Percentiles rank a stretch among this genome's conserved stretches.
phyloP scores from a whole-genome alignment of 37 sponge, comb jelly and placozoan species.

The Theonella swinhoei region DNA sequence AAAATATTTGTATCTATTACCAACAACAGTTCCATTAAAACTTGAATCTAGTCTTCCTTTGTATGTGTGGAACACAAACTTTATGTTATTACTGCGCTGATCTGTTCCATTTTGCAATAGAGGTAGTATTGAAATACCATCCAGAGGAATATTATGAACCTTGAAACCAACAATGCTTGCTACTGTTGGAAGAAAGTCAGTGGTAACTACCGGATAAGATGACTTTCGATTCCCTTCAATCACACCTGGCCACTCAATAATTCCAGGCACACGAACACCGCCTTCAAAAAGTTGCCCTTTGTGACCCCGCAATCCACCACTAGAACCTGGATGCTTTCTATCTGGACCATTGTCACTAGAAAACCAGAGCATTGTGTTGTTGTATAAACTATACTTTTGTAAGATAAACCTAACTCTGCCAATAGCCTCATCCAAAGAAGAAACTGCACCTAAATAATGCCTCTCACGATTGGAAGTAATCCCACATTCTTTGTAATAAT shows the following conservation, averaged over 20 bases:
- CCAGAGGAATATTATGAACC: not conserved
- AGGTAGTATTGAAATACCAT: slow-evolving; percentile 42
- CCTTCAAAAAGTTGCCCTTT: slow-evolving; percentile 66
- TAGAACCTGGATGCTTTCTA: slow-evolving; percentile 31
- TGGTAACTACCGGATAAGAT: slow-evolving; percentile 43
- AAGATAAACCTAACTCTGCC: slow-evolving; percentile 42
- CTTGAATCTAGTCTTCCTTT: slow-evolving; percentile 33
- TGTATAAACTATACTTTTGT: not conserved
- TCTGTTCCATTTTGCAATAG: not conserved
- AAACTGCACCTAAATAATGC: slow-evolving; percentile 57
- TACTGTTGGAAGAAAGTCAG: slow-evolving; percentile 63
- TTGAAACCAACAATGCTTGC: slow-evolving; percentile 18
- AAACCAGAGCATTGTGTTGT: slow-evolving; percentile 75
- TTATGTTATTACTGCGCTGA: not conserved
- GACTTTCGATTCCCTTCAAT: slow-evolving; percentile 40
- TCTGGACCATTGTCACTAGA: slow-evolving; percentile 74
- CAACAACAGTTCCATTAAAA: slow-evolving; percentile 13
- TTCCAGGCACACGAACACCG: slow-evolving; percentile 73
- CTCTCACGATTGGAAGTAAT: not conserved
- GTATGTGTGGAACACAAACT: slow-evolving; percentile 31
- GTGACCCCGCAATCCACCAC: slow-evolving; percentile 53
- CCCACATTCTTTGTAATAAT: not conserved
- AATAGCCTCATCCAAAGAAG: slow-evolving; percentile 56
- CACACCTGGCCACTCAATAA: slow-evolving; percentile 63
- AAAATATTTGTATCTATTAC: slow-evolving; percentile 32